phyloP scores from a whole-genome alignment of 2,888 invertebrate species.

The Polydrusus pterygomalis region DNA sequence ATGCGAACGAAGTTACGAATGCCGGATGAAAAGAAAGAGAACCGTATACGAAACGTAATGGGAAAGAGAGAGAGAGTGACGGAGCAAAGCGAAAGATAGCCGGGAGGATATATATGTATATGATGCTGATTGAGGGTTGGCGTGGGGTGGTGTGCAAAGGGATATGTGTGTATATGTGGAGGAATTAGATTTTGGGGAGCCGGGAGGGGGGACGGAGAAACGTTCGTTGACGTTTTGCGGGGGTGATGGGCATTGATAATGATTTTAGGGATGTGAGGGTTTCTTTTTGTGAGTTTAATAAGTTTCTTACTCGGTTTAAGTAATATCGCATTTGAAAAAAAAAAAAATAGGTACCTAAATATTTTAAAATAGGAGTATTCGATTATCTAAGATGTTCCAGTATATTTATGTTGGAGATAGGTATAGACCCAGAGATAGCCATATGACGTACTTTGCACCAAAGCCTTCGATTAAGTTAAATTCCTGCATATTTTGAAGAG shows the following conservation, averaged over 20 bases:
- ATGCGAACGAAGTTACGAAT: slow-evolving; percentile 39
- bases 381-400: too few relatives aligned
- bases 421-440: too few relatives aligned
- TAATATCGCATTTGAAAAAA: neutral
- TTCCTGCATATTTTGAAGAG: too few relatives aligned
- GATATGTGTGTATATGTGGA: slow-evolving; percentile 43
- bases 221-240: slow-evolving; percentile 33
- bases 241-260: slow-evolving; percentile 27
- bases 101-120: slow-evolving; percentile 45
- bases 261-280: slow-evolving; percentile 8
- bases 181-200: slow-evolving; percentile 47
- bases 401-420: too few relatives aligned
- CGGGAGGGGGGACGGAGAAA: slow-evolving; percentile 13
- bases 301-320: slow-evolving; percentile 6
- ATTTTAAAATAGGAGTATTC: too few relatives aligned
- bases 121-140: slow-evolving; percentile 47
- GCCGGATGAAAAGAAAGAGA: slow-evolving; percentile 37
- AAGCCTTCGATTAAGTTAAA: too few relatives aligned
- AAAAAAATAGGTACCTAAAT: neutral
- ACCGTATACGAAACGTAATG: neutral
- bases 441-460: too few relatives aligned
- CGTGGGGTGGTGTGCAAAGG: slow-evolving; percentile 19
- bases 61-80: slow-evolving; percentile 44
- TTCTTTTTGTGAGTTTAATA: slow-evolving; percentile 17
- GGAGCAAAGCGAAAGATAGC: slow-evolving; percentile 25